Conservation (phyloP, 2,113 vertebrate genomes). For the Tenebrosternarchus preto region DNA sequence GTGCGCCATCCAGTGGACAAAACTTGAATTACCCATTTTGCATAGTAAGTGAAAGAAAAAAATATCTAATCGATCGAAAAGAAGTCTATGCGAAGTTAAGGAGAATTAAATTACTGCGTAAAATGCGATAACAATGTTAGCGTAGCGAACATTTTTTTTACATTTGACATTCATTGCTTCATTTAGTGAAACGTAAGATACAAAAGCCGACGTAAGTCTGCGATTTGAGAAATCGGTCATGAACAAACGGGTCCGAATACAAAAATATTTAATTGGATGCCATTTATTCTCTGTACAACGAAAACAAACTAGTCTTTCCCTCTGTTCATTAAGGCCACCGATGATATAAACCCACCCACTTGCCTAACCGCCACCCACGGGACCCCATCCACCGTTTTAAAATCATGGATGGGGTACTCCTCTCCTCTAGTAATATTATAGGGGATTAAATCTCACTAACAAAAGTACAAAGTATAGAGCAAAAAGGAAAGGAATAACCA, state of each 20-base stretch:
- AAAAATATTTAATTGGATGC: not conserved
- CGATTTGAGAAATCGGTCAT: not conserved
- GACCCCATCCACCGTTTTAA: not conserved
- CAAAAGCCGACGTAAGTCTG: not conserved
- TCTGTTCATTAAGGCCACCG: constrained; percentile 45
- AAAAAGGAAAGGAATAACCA: too few species aligned
- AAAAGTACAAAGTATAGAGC: not conserved
- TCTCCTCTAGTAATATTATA: constrained; percentile 11
- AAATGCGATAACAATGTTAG: not conserved
- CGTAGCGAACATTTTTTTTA: too few species aligned
- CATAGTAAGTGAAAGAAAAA: too few species aligned
- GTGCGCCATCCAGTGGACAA: constrained; percentile 13
- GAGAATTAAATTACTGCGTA: too few species aligned
- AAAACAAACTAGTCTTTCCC: constrained; percentile 42
- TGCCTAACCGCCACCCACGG: not conserved
- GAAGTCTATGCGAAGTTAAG: not conserved
- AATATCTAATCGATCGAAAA: not conserved
- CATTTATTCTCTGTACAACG: constrained; percentile 53
- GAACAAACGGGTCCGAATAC: constrained; percentile 11
- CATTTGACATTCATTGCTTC: too few species aligned
- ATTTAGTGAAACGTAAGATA: too few species aligned
- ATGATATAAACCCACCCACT: constrained; percentile 20
- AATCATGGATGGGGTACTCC: not conserved
- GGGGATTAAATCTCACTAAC: not conserved
- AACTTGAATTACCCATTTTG: too few species aligned